Evolutionary conservation across 2,888 invertebrate genomes (phyloP).

Genomic region (Tiphia femorata): DNA sequence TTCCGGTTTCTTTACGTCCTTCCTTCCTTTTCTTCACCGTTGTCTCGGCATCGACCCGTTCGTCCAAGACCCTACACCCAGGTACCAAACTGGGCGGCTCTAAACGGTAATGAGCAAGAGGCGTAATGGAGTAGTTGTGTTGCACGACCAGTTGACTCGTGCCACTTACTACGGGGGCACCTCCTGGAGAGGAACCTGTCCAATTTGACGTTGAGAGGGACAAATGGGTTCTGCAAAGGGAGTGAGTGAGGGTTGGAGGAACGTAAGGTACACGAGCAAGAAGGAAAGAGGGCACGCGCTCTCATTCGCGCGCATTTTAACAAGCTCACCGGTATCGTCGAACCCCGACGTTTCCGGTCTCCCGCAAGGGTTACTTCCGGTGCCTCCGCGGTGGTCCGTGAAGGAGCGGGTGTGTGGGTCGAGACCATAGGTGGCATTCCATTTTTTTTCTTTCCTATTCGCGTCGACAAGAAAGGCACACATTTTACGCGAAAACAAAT

Average conservation of each 20-base stretch:
- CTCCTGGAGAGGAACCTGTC: slow-evolving; percentile 22
- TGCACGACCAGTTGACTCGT: slow-evolving; percentile 5
- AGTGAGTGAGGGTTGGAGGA: neutral
- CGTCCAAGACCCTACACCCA: too few relatives aligned
- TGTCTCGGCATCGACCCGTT: too few relatives aligned
- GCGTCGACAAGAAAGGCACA: too few relatives aligned
- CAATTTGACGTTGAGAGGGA: slow-evolving; percentile 7
- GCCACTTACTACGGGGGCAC: slow-evolving; percentile 10
- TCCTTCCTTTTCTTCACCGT: too few relatives aligned
- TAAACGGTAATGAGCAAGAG: too few relatives aligned
- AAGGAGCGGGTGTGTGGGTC: too few relatives aligned
- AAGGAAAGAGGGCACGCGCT: slow-evolving; percentile 58
- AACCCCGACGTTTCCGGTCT: slow-evolving; percentile 48
- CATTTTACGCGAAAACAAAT: too few relatives aligned
- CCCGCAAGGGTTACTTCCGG: slow-evolving; percentile 35
- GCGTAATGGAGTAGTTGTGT: slow-evolving; percentile 63
- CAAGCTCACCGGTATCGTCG: neutral
- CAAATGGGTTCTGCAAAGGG: neutral
- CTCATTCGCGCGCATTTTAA: slow-evolving; percentile 63
- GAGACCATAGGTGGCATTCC: too few relatives aligned
- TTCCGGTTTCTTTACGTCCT: too few relatives aligned
- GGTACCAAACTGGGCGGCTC: too few relatives aligned
- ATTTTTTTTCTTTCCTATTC: too few relatives aligned
- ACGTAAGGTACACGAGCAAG: neutral
- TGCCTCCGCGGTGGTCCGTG: too few relatives aligned